phyloP scores from a whole-genome alignment of 2,888 invertebrate genomes.

The Alitta virens region DNA sequence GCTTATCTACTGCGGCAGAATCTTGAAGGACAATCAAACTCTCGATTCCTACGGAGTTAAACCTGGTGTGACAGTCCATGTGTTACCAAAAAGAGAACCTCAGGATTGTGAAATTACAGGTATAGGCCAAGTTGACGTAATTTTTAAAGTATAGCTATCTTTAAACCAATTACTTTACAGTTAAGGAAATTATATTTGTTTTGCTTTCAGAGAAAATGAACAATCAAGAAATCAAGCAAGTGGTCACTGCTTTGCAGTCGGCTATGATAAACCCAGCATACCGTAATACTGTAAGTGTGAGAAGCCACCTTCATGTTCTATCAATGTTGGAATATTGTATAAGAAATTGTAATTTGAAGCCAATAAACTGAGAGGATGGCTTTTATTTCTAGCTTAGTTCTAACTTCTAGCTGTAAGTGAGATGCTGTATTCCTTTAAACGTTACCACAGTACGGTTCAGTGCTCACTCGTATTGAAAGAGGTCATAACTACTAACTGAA shows the following conservation, averaged over 20 bases:
- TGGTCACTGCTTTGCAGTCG: constrained; percentile 66
- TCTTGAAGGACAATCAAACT: constrained; percentile 66
- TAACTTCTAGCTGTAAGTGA: too few relatives aligned
- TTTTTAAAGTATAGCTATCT: not conserved
- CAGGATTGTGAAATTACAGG: not conserved
- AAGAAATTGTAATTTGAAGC: too few relatives aligned
- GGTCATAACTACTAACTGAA: too few relatives aligned
- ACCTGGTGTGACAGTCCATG: constrained; percentile 63
- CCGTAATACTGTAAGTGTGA: constrained; percentile 63
- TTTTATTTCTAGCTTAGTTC: too few relatives aligned
- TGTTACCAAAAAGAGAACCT: constrained; percentile 57
- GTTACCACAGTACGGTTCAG: too few relatives aligned
- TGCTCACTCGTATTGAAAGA: too few relatives aligned
- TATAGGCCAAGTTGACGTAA: too few relatives aligned
- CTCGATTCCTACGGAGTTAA: constrained; percentile 66
- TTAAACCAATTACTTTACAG: not conserved
- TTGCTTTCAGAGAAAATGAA: constrained; percentile 38
- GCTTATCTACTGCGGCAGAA: constrained; percentile 71
- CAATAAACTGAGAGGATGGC: too few relatives aligned
- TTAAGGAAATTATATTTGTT: not conserved
- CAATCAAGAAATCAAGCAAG: constrained; percentile 65
- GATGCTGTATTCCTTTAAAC: too few relatives aligned
- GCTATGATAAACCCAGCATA: constrained; percentile 66
- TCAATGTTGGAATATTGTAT: not conserved
- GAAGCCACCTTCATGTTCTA: too few relatives aligned